Evolutionary conservation across 1,140 invertebrate species (phyloP), one percentile per base, ranked within the genome.

Genomic region (Drosophila burlai): DNA sequence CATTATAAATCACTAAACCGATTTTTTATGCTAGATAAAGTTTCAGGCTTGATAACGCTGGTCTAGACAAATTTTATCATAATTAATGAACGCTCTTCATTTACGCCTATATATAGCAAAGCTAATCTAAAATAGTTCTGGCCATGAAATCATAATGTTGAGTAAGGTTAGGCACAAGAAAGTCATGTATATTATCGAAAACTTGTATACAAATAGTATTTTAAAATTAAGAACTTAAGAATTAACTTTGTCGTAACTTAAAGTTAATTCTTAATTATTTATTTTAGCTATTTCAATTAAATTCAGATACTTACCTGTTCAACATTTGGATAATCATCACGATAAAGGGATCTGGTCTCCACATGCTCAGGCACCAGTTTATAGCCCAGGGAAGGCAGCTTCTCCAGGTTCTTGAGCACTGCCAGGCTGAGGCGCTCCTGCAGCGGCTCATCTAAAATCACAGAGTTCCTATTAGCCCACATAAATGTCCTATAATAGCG

Each of bases 291-390:
- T 9, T 15, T 0, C 3, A 49, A 13, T 13, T 18, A 43, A 29
- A 5, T 26, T 15, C 2, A 18, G 13, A 2, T 21, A 21, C 13
- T 31, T 87, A 96, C 97, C 94, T 97, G 97, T 93, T 97, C 97
- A 18, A 98, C 94, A 42, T 97, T 97, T 1, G 97, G 96, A 93
- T 95, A 96, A 38, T 95, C 94, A 21, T 95, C 94, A 91, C 96
- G 95, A 85, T 95, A 98, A 16, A 98, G 94, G 10, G 96, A 95
- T 54, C 98, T 94, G 16, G 97, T 97, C 93, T 99, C 98, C 42
- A 99, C 95, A 92, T 99, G 97, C 93, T 98, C 97, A 0, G 97
- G 97, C 0, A 98, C 97, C 31, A 99, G 93, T 55, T 94, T 94
- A 83, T 95, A 96, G 11, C 97, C 97, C 63, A 97, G 96, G 66